Percentiles rank a stretch among this genome's conserved stretches.
These are phyloP conservation scores for Mormyrops boulengeri DNA, from an alignment of 2,797 vertebrate species.

Conservation along the genomic window DNA sequence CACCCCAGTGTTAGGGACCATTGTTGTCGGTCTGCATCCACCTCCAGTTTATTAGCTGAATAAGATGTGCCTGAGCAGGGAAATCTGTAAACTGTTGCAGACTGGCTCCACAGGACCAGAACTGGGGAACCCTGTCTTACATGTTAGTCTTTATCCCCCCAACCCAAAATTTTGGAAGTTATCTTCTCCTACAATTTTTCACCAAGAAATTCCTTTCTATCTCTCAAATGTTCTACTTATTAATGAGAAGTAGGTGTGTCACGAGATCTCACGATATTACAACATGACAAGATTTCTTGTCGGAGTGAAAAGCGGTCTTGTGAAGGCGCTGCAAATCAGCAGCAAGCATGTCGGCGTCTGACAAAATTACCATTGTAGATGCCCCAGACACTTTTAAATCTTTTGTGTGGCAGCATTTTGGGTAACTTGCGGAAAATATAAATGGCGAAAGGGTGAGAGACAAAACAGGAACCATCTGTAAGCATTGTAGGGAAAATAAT, in stretches of 20 bases:
- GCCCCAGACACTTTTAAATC: no score
- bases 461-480: no score
- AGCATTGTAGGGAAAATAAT: no score
- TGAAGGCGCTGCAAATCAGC: no score
- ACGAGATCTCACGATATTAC: no score
- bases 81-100: neutral
- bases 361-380: no score
- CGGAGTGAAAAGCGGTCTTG: no score
- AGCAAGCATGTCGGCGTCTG: no score
- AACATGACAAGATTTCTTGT: no score
- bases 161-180: neutral
- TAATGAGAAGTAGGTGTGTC: neutral
- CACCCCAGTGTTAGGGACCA: neutral
- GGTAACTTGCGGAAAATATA: no score
- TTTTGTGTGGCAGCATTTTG: no score
- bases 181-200: neutral
- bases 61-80: neutral
- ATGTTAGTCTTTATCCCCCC: neutral
- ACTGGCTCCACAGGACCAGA: neutral
- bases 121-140: neutral
- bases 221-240: neutral
- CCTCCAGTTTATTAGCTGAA: neutral
- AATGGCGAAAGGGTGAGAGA: no score
- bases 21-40: neutral
- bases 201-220: neutral